Evolutionary conservation across 2,113 vertebrate species (phyloP), one percentile per base, ranked within the genome.

Genomic region (Saccopteryx bilineata): DNA sequence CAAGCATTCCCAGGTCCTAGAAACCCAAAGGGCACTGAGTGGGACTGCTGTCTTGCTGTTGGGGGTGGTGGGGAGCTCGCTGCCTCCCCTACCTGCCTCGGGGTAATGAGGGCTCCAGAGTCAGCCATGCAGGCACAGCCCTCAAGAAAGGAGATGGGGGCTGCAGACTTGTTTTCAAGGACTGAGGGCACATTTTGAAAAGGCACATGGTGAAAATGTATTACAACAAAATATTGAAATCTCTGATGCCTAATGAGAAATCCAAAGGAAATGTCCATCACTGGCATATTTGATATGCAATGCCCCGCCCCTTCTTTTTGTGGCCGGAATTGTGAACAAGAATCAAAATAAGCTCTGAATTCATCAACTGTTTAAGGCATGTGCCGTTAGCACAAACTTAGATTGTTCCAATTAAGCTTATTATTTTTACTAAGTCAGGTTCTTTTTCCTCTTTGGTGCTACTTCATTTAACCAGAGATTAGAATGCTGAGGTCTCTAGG

Each of bases 401-500:
- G 31, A 21, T 24, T 71, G n/a, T 50, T 85, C 71, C 78, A 48
- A 56, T 72, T 63, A 33, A 88, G 23, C 61, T 83, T 58, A 46
- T 15, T 80, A 21, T 76, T 76, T 91, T 92, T 39, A 90, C 52
- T 61, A 90, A 84, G 4, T 33, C 68, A 48, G 56, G 10, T n/a
- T 72, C 15, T 78, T 95, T 71, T 54, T 18, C 61, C 39, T 68
- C 81, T 58, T 18, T 46, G 48, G 17, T 63, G 17, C n/a, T 83
- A 58, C 82, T 94, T 87, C 17, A 14, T 50, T 97, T 90, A 96
- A 58, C 2, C 61, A 88, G 12, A 81, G 2, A 81, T 92, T n/a
- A 26, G 75, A 69, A 85, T 39, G 31, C 5, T 61, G 79, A 9
- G 71, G 84, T 93, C 60, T 13, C 11, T 71, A 12, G 39, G 58